Evolutionary conservation across 37 sponge, comb jelly and placozoan genomes (phyloP), one percentile per base, ranked within the genome.

Genomic region (Hormiphora californensis): DNA sequence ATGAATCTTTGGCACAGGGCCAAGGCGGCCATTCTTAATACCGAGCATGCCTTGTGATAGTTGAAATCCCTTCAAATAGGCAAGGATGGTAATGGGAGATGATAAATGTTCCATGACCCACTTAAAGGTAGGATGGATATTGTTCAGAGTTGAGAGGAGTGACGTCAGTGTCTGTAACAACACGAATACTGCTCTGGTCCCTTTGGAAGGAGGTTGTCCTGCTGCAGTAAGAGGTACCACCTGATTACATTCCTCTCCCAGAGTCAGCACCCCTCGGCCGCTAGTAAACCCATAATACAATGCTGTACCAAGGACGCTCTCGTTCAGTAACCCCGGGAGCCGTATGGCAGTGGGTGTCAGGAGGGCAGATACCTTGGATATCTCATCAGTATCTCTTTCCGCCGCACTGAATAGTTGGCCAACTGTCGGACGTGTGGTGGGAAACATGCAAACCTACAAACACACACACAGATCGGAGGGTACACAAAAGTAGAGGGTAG

Each of bases 371-470:
- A 65, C 11, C 37, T 65, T 65, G 19, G 37, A 33, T 15, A 30
- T 34, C 67, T 65, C 67, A 1, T 65, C 67, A 34, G 32, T 38
- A 65, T 65, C 67, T 32, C 35, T 65, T 9, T 65, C 67, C 19
- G 30, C 15, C 5, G 67, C 21, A 7, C 19, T 15, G 2, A 65
- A 19, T 7, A 65, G 67, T 19, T 35, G 67, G 3, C 67, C 67
- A 30, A 65, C 67, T 34, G 35, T n/a, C n/a, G n/a, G n/a, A n/a
- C n/a, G n/a, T n/a, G n/a, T n/a, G n/a, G n/a, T n/a, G n/a, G n/a
- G n/a, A n/a, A n/a, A n/a, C n/a, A n/a, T n/a, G n/a, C n/a, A n/a
- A n/a, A n/a, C n/a, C n/a, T n/a, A n/a, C n/a, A n/a, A n/a, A n/a
- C n/a, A n/a, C n/a, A n/a, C n/a, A n/a, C n/a, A n/a, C n/a, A n/a